Conservation (phyloP, 2,888 invertebrate species). For the Diadegma fenestrale region DNA sequence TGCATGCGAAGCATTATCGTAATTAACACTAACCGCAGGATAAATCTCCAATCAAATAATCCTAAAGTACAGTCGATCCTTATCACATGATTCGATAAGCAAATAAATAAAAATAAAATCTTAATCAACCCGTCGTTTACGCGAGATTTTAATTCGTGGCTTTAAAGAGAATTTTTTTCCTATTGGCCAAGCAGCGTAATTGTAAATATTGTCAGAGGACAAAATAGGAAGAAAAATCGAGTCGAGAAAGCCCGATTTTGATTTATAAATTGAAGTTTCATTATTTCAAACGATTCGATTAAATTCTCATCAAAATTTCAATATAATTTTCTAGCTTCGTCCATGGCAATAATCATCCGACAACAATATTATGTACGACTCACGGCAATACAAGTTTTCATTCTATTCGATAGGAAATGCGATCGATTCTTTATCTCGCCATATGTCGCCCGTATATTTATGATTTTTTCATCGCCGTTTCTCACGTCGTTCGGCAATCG, state of each 20-base stretch:
- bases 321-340: not conserved
- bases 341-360: constrained; percentile 40
- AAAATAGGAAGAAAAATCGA: constrained; percentile 5
- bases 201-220: not conserved
- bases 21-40: constrained; percentile 33
- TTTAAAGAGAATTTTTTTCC: not conserved
- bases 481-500: constrained; percentile 17
- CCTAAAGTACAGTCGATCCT: constrained; percentile 3
- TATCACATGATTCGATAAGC: constrained; percentile 16
- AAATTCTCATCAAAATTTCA: not conserved
- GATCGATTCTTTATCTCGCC: constrained; percentile 52
- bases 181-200: not conserved
- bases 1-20: constrained; percentile 33
- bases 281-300: not conserved
- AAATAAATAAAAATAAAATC: not conserved
- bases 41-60: not conserved
- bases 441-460: constrained; percentile 45
- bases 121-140: constrained; percentile 6
- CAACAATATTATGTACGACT: constrained; percentile 35
- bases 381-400: constrained; percentile 36
- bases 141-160: not conserved
- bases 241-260: constrained; percentile 39
- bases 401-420: constrained; percentile 20
- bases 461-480: constrained; percentile 21
- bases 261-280: constrained; percentile 50